These are phyloP conservation scores for Cichladusa arquata DNA, from an alignment of 2,113 vertebrate genomes.

Conservation along the genomic window DNA sequence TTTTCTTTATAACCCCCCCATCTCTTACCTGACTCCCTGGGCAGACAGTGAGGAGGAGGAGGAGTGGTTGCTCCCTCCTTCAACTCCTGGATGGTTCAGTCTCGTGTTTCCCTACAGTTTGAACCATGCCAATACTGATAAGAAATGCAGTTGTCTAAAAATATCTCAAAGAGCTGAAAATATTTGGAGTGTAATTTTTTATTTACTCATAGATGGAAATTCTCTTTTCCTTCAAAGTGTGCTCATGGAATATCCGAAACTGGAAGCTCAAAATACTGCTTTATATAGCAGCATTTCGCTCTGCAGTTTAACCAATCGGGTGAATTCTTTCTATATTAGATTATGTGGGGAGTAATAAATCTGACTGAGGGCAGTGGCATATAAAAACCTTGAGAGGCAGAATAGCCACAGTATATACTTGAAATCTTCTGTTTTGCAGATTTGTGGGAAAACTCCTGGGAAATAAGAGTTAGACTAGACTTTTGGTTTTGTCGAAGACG, in stretches of 20 bases:
- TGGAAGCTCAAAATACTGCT: conserved; percentile 52
- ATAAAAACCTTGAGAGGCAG: conserved; percentile 30
- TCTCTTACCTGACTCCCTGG: not conserved
- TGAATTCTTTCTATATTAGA: conserved; percentile 64
- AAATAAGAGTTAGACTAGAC: not conserved
- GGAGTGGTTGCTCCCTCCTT: not conserved
- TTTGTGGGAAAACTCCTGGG: not conserved
- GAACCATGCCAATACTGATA: not conserved
- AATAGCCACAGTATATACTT: not conserved
- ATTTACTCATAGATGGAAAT: conserved; percentile 25
- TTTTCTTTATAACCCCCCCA: not conserved
- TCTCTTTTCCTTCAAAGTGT: conserved; percentile 17
- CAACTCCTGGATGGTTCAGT: not conserved
- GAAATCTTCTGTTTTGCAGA: not conserved
- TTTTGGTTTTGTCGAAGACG: not conserved
- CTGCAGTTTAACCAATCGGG: conserved; percentile 45
- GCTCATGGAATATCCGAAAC: conserved; percentile 35
- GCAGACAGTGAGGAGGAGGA: not conserved
- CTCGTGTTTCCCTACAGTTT: not conserved
- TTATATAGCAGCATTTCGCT: conserved; percentile 55
- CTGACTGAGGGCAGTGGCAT: conserved; percentile 22
- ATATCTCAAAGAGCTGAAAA: conserved; percentile 13
- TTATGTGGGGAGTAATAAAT: conserved; percentile 55
- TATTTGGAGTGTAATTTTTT: not conserved
- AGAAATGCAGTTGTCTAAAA: conserved; percentile 34